phyloP scores from a whole-genome alignment of 2,113 vertebrate species.

The Prinia subflava region DNA sequence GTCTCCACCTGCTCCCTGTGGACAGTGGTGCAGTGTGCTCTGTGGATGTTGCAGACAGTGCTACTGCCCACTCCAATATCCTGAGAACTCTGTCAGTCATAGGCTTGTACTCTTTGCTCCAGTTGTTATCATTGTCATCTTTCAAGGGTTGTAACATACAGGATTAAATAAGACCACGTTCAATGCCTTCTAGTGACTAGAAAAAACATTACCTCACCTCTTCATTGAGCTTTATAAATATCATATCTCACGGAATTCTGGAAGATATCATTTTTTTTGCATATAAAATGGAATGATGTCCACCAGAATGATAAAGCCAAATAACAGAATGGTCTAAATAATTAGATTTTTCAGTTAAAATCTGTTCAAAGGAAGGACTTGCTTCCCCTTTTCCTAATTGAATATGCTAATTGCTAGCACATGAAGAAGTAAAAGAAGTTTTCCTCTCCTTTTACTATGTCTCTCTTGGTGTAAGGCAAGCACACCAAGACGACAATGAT shows the following conservation, averaged over 20 bases:
- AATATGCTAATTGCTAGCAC: not conserved
- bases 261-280: not conserved
- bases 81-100: not conserved
- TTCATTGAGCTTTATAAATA: not conserved
- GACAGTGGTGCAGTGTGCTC: not conserved
- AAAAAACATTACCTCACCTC: not conserved
- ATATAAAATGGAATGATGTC: fast-evolving
- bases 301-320: not conserved
- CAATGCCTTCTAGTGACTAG: not conserved
- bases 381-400: not conserved
- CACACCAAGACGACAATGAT: fast-evolving
- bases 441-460: not conserved
- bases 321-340: not conserved
- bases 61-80: not conserved
- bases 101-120: not conserved
- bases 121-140: not conserved
- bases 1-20: not conserved
- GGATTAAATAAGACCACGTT: not conserved
- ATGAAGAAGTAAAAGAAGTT: not conserved
- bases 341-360: not conserved
- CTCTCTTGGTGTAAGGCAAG: not conserved
- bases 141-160: not conserved
- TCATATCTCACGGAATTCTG: not conserved
- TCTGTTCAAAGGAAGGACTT: not conserved
- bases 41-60: not conserved